Percentiles rank a stretch among this genome's conserved stretches.
phyloP scores from a whole-genome alignment of 2,797 vertebrate genomes.

The Steatocranus sp. region DNA sequence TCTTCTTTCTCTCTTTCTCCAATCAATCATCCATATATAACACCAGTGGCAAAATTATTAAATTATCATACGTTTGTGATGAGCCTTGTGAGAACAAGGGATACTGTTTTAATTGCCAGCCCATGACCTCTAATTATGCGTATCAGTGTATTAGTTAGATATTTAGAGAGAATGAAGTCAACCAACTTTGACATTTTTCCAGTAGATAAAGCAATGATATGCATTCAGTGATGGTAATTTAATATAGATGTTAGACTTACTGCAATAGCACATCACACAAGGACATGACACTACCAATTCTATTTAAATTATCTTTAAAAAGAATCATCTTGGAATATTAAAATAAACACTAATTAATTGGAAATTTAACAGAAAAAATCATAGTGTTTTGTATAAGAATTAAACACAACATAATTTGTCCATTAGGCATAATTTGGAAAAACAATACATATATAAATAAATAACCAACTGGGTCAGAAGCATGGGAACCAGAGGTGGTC shows the following conservation, averaged over 20 bases:
- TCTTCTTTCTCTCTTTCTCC: slow-evolving; percentile 41
- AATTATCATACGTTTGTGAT: slow-evolving; percentile 68
- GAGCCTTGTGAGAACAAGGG: slow-evolving; percentile 57
- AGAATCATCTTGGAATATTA: background rate
- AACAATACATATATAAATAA: slow-evolving; percentile 12
- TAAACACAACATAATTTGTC: slow-evolving; percentile 1
- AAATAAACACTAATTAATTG: background rate
- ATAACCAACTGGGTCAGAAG: background rate
- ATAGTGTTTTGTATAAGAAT: background rate
- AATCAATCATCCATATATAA: slow-evolving; percentile 72
- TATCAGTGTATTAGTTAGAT: slow-evolving; percentile 69
- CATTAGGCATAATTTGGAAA: background rate
- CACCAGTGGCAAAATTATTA: slow-evolving; percentile 65
- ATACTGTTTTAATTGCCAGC: slow-evolving; percentile 70
- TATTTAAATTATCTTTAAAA: rapidly evolving
- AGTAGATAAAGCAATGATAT: slow-evolving; percentile 54
- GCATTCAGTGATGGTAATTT: slow-evolving; percentile 40
- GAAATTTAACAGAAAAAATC: background rate
- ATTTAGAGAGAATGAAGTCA: slow-evolving; percentile 62
- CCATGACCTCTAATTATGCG: slow-evolving; percentile 69
- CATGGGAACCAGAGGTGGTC: slow-evolving; percentile 37
- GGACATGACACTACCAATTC: background rate
- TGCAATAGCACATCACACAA: background rate
- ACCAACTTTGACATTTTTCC: slow-evolving; percentile 64
- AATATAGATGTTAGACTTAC: slow-evolving; percentile 47